Conservation (phyloP, 2,797 vertebrate genomes). For the Coregonus ussuriensis region DNA sequence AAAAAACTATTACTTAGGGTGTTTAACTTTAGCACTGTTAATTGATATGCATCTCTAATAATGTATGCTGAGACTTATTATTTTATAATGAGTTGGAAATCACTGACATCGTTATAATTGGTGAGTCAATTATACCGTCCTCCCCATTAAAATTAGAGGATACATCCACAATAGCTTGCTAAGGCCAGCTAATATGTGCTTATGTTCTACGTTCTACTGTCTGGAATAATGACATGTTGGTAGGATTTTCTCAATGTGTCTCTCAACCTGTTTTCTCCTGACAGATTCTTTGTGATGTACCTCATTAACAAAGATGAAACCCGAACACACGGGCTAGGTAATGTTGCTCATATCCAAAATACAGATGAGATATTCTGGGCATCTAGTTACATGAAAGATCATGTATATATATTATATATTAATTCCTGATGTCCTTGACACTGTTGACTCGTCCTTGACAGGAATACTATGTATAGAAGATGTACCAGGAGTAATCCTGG, state of each 20-base stretch:
- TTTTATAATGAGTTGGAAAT: constrained; percentile 11
- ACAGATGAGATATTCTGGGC: neutral
- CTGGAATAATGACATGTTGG: neutral
- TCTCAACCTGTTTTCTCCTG: constrained; percentile 5
- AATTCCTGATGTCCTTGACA: neutral
- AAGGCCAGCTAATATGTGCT: neutral
- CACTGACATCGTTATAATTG: neutral
- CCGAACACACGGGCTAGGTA: constrained; percentile 80
- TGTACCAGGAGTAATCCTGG: constrained; percentile 82
- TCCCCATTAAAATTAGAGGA: neutral
- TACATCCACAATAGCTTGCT: too few species aligned
- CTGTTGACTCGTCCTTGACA: constrained; percentile 59
- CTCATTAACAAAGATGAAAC: constrained; percentile 82
- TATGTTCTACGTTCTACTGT: too few species aligned
- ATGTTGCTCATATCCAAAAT: neutral
- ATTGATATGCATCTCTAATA: neutral
- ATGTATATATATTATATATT: neutral
- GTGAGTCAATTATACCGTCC: neutral
- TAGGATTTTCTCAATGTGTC: constrained; percentile 17
- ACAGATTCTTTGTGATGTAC: constrained; percentile 80
- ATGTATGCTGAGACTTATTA: neutral
- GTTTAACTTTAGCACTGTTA: constrained; percentile 9
- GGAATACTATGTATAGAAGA: constrained; percentile 82
- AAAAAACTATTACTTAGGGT: neutral
- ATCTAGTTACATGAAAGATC: neutral